Base-by-base conservation (phyloP, 2,888 invertebrate genomes). In the Uropetala carovei region DNA sequence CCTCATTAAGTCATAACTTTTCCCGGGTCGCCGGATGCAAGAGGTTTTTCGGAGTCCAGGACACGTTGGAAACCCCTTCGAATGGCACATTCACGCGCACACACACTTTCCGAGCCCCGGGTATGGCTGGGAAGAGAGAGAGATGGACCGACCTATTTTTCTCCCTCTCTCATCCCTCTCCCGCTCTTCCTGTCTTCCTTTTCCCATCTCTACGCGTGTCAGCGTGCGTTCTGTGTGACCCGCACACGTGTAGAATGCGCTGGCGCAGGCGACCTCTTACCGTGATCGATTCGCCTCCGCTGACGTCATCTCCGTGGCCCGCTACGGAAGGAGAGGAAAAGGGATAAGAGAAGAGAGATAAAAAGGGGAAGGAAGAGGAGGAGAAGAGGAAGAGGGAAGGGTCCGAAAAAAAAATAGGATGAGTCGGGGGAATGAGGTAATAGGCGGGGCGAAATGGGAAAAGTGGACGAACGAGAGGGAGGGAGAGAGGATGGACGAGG, bases 221-320 rank as follows among this genome's bases (percentile, higher is more conserved):
- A 10, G 68, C 68, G 68, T 68, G 68, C 68, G 68, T 68, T 68
- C 68, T 14, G 22, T 18, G 1, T 43, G 43, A 5, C 43, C 43
- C 27, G 13, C 75, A 75, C 75, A 27, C 27, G 75, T 68, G 22
- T 18, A 68, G 13, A 27, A 27, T 27, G 75, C 75, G 22, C 22
- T 22, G 22, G 75, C 75, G 27, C 22, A 27, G 22, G 75, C 22
- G 22, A 22, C 27, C 75, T 60, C 75, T 75, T 75, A 22, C 11
- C 75, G 75, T 75, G 75, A 75, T 75, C 75, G 75, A 75, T 75
- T 75, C 27, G 27, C 22, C 11, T 27, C 27, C 75, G 75, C 75
- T 75, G 75, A 75, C 75, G 75, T 75, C 75, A 75, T 27, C 75
- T 27, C 75, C 75, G 75, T 75, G 75, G 75, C 75, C 75, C 22